A percentile compares a stretch with the other conserved stretches of the same genome.
These are phyloP conservation scores for Diplodus puntazzo DNA, from an alignment of 2,797 vertebrate species.

Conservation along the genomic window DNA sequence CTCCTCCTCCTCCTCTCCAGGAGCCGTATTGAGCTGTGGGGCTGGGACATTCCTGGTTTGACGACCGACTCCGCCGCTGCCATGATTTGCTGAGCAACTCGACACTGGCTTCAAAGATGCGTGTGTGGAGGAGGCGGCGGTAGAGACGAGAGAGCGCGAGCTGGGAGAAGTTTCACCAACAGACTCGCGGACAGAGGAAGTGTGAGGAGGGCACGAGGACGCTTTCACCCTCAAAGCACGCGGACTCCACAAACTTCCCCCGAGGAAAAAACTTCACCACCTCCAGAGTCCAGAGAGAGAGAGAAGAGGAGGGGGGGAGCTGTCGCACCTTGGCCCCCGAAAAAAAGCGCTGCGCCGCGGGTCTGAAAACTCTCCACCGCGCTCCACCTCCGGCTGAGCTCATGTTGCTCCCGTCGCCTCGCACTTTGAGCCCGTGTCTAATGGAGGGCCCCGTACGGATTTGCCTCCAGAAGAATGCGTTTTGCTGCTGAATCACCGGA, in stretches of 20 bases:
- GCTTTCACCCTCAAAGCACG: conserved; percentile 18
- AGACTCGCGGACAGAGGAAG: not conserved
- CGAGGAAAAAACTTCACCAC: conserved; percentile 31
- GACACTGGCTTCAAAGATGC: conserved; percentile 83
- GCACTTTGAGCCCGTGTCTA: conserved; percentile 81
- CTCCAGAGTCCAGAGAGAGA: conserved; percentile 3
- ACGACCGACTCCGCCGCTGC: conserved; percentile 81
- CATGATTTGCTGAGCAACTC: conserved; percentile 86
- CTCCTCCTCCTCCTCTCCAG: conserved; percentile 50
- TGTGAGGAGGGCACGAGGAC: not conserved
- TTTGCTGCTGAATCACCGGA: conserved; percentile 73
- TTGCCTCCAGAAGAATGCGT: conserved; percentile 81
- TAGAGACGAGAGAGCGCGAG: conserved; percentile 52
- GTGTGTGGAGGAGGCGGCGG: conserved; percentile 74
- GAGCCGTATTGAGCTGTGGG: conserved; percentile 75
- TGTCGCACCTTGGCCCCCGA: conserved; percentile 72
- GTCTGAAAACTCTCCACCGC: conserved; percentile 33
- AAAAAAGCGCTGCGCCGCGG: conserved; percentile 42
- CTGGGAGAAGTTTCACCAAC: conserved; percentile 32
- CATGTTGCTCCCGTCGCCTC: conserved; percentile 59
- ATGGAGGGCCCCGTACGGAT: conserved; percentile 90
- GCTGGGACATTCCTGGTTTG: conserved; percentile 87
- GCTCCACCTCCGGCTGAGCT: conserved; percentile 43
- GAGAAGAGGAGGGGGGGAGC: conserved; percentile 24
- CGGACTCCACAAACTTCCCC: conserved; percentile 47